These are phyloP conservation scores for Torymus aiolomorphi DNA, from an alignment of 2,888 invertebrate genomes.

Conservation along the genomic window DNA sequence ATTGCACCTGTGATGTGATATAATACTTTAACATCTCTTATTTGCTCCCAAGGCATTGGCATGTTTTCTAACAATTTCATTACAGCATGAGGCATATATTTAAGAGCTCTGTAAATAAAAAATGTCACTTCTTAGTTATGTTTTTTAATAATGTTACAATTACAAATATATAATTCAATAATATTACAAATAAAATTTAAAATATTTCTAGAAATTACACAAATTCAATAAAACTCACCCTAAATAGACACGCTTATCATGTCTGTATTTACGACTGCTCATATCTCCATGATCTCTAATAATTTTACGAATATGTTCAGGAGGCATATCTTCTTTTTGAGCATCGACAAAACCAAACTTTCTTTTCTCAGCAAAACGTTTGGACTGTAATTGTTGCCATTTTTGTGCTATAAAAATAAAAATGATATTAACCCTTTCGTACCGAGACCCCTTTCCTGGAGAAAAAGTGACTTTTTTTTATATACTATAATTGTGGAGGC, in stretches of 20 bases:
- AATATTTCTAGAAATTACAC: background rate
- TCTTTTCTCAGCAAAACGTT: slow-evolving; percentile 97
- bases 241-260: slow-evolving; percentile 98
- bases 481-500: too few species aligned
- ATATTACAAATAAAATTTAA: background rate
- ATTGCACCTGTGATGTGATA: slow-evolving; percentile 99
- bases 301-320: slow-evolving; percentile 99
- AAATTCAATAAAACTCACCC: slow-evolving; percentile 78
- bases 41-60: slow-evolving; percentile 99
- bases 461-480: too few species aligned
- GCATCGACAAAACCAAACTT: slow-evolving; percentile 99
- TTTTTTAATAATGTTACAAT: background rate
- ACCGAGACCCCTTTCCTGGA: too few species aligned
- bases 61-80: slow-evolving; percentile 99
- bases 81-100: slow-evolving; percentile 99
- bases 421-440: too few species aligned
- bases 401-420: slow-evolving; percentile 83
- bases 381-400: slow-evolving; percentile 99
- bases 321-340: slow-evolving; percentile 99
- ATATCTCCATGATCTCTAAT: slow-evolving; percentile 99
- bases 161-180: background rate
- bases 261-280: slow-evolving; percentile 98
- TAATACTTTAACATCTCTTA: slow-evolving; percentile 96
- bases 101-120: slow-evolving; percentile 85
- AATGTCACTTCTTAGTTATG: background rate